Base-by-base conservation (phyloP, 2,113 vertebrate genomes). In the Atrichornis clamosus region DNA sequence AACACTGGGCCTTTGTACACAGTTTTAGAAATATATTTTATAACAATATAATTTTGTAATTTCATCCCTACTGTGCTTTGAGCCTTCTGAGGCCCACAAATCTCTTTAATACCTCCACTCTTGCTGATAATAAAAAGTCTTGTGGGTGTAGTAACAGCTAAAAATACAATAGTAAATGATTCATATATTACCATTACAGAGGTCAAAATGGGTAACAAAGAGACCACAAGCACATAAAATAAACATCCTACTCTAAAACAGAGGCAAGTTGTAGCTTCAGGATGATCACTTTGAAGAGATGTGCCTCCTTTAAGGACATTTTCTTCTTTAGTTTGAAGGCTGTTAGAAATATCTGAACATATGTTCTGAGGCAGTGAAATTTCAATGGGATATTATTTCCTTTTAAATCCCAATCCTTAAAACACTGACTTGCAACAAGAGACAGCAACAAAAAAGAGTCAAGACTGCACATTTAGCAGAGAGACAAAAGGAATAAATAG, bases 11-110 rank as follows among this genome's bases (percentile, higher is more conserved):
- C 44, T 95, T 94, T 93, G 69, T 92, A 93, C 65, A 92, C 53
- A 90, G 80, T 87, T 93, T 94, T 87, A 87, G 92, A 94, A 94
- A 96, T 90, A 94, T 62, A 92, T 96, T 96, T 97, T 92, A 79
- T 96, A 96, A 93, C 88, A 96, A 96, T 94, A 93, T 95, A 93
- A 95, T 97, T 97, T 95, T 89, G 69, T 82, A 93, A 96, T 96
- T 96, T 95, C 85, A 94, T 92, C 73, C 92, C 86, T 84, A 96
- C 93, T 64, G 92, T 95, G 92, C 92, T 94, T 89, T 92, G 90
- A 97, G 95, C 41, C 88, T 90, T 95, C 87, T 67, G 90, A 95
- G 92, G 73, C 58, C 65, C 73, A 97, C 95, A 97, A 75, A 96
- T 96, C 95, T 96, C 83, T 97, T 92, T 96, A 96, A 97, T 96